Conservation (phyloP, 2,888 invertebrate genomes). For the Cheilosia scutellata region DNA sequence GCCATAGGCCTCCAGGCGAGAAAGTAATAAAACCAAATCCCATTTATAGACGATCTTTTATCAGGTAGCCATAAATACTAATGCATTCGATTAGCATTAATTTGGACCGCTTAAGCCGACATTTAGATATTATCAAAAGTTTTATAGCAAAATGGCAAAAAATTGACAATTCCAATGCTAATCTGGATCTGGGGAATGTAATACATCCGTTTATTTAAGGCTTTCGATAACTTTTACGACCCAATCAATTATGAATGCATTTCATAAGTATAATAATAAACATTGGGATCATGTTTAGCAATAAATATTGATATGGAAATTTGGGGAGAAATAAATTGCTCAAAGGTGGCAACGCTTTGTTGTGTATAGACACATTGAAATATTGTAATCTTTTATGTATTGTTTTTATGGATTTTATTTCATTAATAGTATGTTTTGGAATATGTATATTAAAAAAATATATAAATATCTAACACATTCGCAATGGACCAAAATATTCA, state of each 20-base stretch:
- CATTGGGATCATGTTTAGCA: slow-evolving; percentile 31
- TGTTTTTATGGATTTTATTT: too few species aligned
- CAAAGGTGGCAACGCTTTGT: too few species aligned
- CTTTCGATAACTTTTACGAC: slow-evolving; percentile 3
- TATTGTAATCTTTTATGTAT: too few species aligned
- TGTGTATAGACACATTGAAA: too few species aligned
- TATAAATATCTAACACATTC: too few species aligned
- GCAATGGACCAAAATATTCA: too few species aligned
- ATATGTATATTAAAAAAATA: too few species aligned
- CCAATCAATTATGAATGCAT: slow-evolving; percentile 61
- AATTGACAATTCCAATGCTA: slow-evolving; percentile 37
- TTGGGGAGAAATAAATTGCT: background rate
- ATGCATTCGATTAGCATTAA: slow-evolving; percentile 66
- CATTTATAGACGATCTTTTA: slow-evolving; percentile 17
- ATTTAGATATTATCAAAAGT: slow-evolving; percentile 60
- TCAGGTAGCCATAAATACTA: slow-evolving; percentile 45
- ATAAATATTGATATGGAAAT: slow-evolving; percentile 55
- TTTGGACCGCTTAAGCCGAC: slow-evolving; percentile 50
- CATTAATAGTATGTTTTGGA: too few species aligned
- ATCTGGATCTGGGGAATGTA: slow-evolving; percentile 3
- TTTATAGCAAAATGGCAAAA: slow-evolving; percentile 50
- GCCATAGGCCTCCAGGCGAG: slow-evolving; percentile 28
- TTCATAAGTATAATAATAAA: slow-evolving; percentile 45
- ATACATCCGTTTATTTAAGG: too few species aligned
- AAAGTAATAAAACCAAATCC: slow-evolving; percentile 39